phyloP scores from a whole-genome alignment of 2,113 vertebrate species.

The Mustelus asterias region DNA sequence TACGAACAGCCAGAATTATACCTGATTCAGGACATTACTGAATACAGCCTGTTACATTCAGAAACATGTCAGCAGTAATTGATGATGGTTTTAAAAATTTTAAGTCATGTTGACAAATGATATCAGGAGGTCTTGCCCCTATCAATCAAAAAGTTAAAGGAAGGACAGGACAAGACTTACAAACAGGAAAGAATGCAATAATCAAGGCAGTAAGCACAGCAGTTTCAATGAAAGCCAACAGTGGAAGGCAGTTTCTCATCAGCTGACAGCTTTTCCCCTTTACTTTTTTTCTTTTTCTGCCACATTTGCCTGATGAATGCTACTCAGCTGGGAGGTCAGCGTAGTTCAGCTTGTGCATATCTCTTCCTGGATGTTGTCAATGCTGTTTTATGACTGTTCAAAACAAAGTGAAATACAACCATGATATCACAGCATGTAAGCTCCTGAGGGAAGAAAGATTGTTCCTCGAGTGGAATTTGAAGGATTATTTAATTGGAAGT shows the following conservation, averaged over 20 bases:
- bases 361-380: neutral
- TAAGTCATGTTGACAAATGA: neutral
- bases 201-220: neutral
- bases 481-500: slow-evolving; percentile 4
- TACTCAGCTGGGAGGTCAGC: neutral
- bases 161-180: neutral
- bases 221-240: no score
- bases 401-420: slow-evolving; percentile 7
- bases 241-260: neutral
- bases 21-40: neutral
- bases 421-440: neutral
- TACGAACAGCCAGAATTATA: neutral
- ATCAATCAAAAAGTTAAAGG: neutral
- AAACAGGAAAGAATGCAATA: neutral
- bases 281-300: neutral
- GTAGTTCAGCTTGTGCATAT: neutral
- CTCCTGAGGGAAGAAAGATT: neutral
- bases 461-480: neutral
- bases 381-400: slow-evolving; percentile 15
- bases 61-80: neutral
- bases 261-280: neutral
- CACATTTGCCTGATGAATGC: neutral
- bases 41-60: neutral
- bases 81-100: neutral
- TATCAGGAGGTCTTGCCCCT: neutral